phyloP scores from a whole-genome alignment of 2,113 vertebrate genomes.

The Sebastes schlegelii region DNA sequence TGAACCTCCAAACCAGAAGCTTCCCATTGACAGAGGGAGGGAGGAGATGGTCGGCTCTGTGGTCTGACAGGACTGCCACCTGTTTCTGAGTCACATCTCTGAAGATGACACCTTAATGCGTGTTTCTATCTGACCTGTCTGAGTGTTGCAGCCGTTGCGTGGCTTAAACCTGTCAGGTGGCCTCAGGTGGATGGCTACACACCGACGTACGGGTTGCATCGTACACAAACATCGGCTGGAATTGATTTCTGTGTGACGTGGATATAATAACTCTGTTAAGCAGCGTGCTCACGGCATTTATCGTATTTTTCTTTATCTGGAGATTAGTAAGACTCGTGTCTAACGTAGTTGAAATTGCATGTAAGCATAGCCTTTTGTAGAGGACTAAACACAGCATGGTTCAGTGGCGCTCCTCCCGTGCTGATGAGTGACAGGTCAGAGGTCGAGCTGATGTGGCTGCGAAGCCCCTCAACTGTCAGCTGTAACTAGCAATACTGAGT shows the following conservation, averaged over 20 bases:
- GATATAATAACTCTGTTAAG: neutral
- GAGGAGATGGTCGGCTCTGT: neutral
- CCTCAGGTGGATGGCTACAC: neutral
- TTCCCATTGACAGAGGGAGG: too few relatives aligned
- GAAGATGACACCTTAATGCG: neutral
- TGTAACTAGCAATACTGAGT: conserved; percentile 11
- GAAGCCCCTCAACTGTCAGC: neutral
- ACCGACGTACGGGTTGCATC: neutral
- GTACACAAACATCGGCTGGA: neutral
- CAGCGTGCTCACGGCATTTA: neutral
- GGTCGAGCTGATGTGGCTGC: neutral
- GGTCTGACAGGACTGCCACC: neutral
- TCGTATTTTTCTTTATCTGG: conserved; percentile 11
- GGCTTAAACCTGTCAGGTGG: neutral
- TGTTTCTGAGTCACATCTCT: neutral
- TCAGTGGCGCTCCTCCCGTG: conserved; percentile 29
- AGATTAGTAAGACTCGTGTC: neutral
- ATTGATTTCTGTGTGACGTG: conserved; percentile 15
- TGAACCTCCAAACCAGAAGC: neutral
- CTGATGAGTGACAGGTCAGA: neutral
- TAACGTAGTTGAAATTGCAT: conserved; percentile 5
- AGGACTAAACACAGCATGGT: conserved; percentile 12
- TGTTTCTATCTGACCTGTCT: neutral
- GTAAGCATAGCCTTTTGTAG: conserved; percentile 3
- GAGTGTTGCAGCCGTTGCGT: conserved; percentile 3